Percentiles rank a stretch among this genome's conserved stretches.
These are phyloP conservation scores for Myxocyprinus asiaticus DNA, from an alignment of 2,113 vertebrate species.

Conservation along the genomic window DNA sequence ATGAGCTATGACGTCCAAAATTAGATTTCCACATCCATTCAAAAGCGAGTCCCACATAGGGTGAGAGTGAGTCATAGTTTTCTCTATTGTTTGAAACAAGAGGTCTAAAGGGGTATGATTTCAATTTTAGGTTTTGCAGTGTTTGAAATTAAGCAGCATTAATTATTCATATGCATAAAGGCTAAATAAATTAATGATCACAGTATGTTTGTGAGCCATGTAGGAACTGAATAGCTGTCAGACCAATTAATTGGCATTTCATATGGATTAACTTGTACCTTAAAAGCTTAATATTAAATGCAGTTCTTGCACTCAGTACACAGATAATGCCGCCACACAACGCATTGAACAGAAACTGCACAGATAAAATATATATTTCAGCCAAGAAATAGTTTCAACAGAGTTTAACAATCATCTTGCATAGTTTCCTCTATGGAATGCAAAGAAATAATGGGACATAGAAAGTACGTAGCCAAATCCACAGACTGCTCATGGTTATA, in stretches of 20 bases:
- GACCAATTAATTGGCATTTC: too few relatives aligned
- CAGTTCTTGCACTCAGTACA: too few relatives aligned
- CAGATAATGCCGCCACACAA: too few relatives aligned
- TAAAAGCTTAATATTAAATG: too few relatives aligned
- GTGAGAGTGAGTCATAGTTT: slow-evolving; percentile 5
- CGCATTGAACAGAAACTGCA: neutral
- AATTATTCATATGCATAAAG: too few relatives aligned
- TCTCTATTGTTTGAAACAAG: slow-evolving; percentile 7
- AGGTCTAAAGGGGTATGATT: neutral
- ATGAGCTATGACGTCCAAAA: slow-evolving; percentile 30
- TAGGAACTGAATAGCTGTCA: too few relatives aligned
- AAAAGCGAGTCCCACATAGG: neutral
- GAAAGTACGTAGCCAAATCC: neutral
- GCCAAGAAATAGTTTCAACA: neutral
- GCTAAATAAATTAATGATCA: too few relatives aligned
- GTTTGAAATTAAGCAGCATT: too few relatives aligned
- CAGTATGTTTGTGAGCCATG: too few relatives aligned
- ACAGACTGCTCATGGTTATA: slow-evolving; percentile 4
- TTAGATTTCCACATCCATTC: slow-evolving; percentile 18
- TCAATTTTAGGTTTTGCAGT: neutral
- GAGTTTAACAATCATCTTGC: neutral
- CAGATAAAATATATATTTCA: neutral
- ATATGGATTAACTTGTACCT: too few relatives aligned
- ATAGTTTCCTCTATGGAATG: neutral
- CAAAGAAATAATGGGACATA: neutral